These are phyloP conservation scores for Heliconius eleuchia DNA, from an alignment of 1,140 invertebrate species.

Conservation along the genomic window DNA sequence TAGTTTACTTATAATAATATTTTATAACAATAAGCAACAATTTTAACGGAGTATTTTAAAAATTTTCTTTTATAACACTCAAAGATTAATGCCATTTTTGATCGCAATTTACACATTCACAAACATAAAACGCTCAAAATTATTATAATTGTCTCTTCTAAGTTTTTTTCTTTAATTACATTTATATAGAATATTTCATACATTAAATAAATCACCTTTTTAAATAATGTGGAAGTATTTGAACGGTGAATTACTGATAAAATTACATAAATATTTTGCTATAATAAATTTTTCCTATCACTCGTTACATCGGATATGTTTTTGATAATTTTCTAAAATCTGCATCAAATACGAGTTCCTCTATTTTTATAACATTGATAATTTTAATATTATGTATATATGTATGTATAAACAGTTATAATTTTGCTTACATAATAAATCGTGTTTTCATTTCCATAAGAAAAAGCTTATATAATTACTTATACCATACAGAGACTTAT, in stretches of 20 bases:
- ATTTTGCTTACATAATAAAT: neutral
- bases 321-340: neutral
- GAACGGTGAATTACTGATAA: neutral
- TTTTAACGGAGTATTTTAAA: conserved; percentile 49
- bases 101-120: neutral
- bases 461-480: neutral
- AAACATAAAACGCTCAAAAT: too few relatives aligned
- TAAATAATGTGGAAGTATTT: neutral
- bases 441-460: neutral
- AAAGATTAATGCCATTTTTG: conserved; percentile 20
- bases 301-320: neutral
- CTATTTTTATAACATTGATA: neutral
- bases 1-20: conserved; percentile 68
- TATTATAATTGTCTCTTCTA: too few relatives aligned
- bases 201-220: neutral
- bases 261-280: neutral
- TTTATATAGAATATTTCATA: too few relatives aligned
- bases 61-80: conserved; percentile 24
- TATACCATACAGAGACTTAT: neutral
- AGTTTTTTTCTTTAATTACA: too few relatives aligned
- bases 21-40: conserved; percentile 57
- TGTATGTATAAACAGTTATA: neutral
- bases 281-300: neutral
- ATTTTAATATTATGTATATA: neutral
- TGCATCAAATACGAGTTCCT: neutral